phyloP scores from a whole-genome alignment of 1,140 invertebrate genomes.

The Teleogryllus occipitalis region DNA sequence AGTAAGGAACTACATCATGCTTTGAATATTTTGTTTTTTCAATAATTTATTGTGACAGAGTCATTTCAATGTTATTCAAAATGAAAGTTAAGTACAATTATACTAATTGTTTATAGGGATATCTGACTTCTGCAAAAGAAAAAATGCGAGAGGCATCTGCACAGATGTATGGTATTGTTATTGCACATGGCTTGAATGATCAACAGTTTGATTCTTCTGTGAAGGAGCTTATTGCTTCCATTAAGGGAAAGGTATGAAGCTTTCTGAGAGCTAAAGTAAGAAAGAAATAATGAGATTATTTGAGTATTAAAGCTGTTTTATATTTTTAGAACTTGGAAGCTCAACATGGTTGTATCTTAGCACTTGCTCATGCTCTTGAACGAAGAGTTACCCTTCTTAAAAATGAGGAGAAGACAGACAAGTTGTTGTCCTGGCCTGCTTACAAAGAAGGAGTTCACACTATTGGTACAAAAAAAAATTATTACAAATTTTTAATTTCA shows the following conservation, averaged over 20 bases:
- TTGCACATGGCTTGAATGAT: conserved; percentile 40
- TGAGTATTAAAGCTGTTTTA: neutral
- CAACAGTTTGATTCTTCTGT: conserved; percentile 29
- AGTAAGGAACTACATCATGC: neutral
- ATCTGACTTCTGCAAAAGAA: conserved; percentile 61
- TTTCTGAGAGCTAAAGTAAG: neutral
- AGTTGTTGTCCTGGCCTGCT: conserved; percentile 38
- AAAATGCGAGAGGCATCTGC: conserved; percentile 62
- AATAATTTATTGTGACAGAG: neutral
- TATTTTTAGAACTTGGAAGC: conserved; percentile 46
- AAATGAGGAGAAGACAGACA: conserved; percentile 30
- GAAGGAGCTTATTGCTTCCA: neutral
- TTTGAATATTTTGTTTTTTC: neutral
- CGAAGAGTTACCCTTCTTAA: conserved; percentile 44
- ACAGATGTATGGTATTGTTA: conserved; percentile 58
- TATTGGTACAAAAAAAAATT: conserved; percentile 41
- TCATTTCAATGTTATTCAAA: neutral
- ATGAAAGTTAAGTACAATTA: neutral
- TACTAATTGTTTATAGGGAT: conserved; percentile 33
- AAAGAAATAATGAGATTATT: neutral
- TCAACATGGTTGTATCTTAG: conserved; percentile 63
- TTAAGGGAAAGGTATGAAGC: conserved; percentile 2
- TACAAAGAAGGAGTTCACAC: conserved; percentile 44
- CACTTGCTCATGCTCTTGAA: conserved; percentile 58
- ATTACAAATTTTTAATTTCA: too few species aligned